These are phyloP conservation scores for Lates japonicus DNA, from an alignment of 2,797 vertebrate genomes.

Conservation along the genomic window DNA sequence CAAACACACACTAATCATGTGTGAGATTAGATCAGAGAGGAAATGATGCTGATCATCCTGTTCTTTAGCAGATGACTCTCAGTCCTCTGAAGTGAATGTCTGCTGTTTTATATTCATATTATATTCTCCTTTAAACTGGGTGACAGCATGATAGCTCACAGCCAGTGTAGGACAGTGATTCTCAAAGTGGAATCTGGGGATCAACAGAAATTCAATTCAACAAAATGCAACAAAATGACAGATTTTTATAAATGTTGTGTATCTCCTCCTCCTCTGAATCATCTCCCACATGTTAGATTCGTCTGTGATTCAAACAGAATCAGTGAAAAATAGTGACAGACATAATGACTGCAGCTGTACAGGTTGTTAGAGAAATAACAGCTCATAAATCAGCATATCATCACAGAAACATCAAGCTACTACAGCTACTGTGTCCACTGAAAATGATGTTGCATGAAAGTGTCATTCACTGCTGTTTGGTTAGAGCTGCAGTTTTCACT, in stretches of 20 bases:
- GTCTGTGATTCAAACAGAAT: too few relatives aligned
- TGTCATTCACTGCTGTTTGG: too few relatives aligned
- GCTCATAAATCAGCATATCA: neutral
- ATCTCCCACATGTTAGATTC: too few relatives aligned
- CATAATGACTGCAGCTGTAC: too few relatives aligned
- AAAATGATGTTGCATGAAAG: too few relatives aligned
- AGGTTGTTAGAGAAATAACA: neutral
- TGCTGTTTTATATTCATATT: conserved; percentile 1
- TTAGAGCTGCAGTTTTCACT: too few relatives aligned
- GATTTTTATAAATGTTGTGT: neutral
- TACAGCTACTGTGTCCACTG: neutral
- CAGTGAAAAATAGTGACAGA: too few relatives aligned
- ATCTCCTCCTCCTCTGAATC: too few relatives aligned
- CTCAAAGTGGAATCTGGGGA: neutral
- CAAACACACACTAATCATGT: conserved; percentile 46
- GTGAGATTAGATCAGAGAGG: conserved; percentile 58
- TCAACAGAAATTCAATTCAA: too few relatives aligned
- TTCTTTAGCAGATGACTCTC: conserved; percentile 10
- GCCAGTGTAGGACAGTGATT: neutral
- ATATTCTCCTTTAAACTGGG: neutral
- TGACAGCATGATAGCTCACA: neutral
- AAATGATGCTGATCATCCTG: conserved; percentile 44
- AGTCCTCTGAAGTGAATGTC: neutral
- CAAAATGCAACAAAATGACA: too few relatives aligned
- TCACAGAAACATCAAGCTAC: neutral